A percentile compares a stretch with the other conserved stretches of the same genome.
Evolutionary conservation across 2,888 invertebrate species (phyloP).

Genomic region (Brachylomia viminalis): DNA sequence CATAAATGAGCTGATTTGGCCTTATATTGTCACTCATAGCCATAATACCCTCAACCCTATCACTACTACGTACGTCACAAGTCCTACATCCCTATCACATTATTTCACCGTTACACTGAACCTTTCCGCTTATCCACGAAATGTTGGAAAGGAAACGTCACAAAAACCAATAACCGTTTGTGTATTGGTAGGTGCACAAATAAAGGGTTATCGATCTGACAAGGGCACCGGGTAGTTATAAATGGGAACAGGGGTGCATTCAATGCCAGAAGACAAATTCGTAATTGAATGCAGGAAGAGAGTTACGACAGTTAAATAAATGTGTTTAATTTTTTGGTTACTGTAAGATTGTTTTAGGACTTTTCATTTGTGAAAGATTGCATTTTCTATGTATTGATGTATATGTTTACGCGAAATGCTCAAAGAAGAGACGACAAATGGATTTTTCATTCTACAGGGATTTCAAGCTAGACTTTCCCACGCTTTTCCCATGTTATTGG

Average conservation of each 20-base stretch:
- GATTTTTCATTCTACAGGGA: background rate
- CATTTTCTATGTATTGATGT: background rate
- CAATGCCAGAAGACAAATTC: slow-evolving; percentile 60
- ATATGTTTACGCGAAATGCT: background rate
- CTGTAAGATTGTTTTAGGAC: slow-evolving; percentile 15
- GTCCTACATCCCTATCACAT: slow-evolving; percentile 8
- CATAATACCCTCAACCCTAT: background rate
- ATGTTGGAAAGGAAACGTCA: slow-evolving; percentile 46
- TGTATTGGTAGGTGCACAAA: slow-evolving; percentile 57
- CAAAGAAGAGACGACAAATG: background rate
- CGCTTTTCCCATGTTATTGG: slow-evolving; percentile 62
- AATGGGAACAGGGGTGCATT: slow-evolving; percentile 57
- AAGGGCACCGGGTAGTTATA: slow-evolving; percentile 57
- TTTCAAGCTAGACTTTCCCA: slow-evolving; percentile 20
- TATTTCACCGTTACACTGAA: slow-evolving; percentile 42
- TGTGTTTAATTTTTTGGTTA: slow-evolving; percentile 27
- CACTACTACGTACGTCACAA: slow-evolving; percentile 17
- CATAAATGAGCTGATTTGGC: background rate
- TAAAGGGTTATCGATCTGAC: slow-evolving; percentile 71
- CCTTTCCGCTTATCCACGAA: slow-evolving; percentile 39
- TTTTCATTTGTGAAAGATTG: background rate
- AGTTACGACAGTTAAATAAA: slow-evolving; percentile 53
- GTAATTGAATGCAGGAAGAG: slow-evolving; percentile 57
- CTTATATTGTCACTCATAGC: background rate
- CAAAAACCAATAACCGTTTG: slow-evolving; percentile 60